Base-by-base conservation (phyloP, 2,113 vertebrate genomes). In the Pterocles orientalis region DNA sequence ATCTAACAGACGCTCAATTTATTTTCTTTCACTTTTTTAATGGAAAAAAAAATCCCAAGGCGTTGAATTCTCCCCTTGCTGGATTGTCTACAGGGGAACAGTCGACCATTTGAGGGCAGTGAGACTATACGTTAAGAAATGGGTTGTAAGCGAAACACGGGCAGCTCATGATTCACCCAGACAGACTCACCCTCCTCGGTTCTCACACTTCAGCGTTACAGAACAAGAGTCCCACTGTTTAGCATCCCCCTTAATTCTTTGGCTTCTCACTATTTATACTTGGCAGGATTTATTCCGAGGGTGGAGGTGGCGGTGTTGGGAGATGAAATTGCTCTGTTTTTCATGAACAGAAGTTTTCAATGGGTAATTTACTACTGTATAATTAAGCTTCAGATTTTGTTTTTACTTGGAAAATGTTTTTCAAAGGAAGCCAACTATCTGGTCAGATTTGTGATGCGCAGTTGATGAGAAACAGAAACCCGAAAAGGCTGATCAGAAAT, bases 171-270 rank as follows among this genome's bases (percentile, higher is more conserved):
- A 76, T 71, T 82, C 79, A 43, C 80, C 80, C 89, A 70, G 65
- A 39, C 81, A 86, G 65, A 78, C 71, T 94, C 71, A 82, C 71
- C 71, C 85, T 89, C 85, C 92, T 78, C 71, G 34, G 23, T 79
- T 56, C 75, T 66, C 86, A 79, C 89, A 62, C 89, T 84, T 48
- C 60, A 21, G 61, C 2, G 10, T 58, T 29, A 16, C 86, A 68
- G 80, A 94, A 86, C 83, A 91, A 75, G 81, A 94, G 62, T 31
- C 71, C 76, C 94, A 70, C 70, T 79, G 61, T 79, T 94, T n/a
- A 31, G 31, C 76, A 86, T 62, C 83, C 71, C 92, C 78, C 58
- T 10, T 36, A 21, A 60, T 86, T 91, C 90, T 75, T 76, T 25
- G 66, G 83, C 43, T 88, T 82, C 92, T 88, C 57, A 23, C 47